phyloP scores from a whole-genome alignment of 2,797 vertebrate species.

The Carduelis carduelis region DNA sequence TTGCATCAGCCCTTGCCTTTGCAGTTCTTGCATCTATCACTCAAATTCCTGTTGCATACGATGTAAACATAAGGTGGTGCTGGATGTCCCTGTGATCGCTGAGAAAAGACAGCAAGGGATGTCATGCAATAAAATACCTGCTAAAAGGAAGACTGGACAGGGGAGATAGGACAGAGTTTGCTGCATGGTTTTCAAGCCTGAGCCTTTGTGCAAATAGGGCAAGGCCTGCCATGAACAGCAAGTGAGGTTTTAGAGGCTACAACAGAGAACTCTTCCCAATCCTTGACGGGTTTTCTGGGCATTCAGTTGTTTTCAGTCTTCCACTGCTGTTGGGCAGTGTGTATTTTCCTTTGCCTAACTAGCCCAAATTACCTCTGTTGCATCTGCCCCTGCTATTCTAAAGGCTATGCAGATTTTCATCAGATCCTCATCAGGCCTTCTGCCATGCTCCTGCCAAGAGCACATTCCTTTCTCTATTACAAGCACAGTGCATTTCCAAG shows the following conservation, averaged over 20 bases:
- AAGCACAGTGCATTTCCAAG: background rate
- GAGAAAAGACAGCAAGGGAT: background rate
- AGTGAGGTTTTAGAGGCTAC: background rate
- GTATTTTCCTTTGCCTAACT: background rate
- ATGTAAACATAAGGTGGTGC: background rate
- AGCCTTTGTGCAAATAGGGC: background rate
- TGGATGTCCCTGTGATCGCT: background rate
- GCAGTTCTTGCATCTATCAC: background rate
- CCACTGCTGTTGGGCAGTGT: background rate
- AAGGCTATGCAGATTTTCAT: background rate
- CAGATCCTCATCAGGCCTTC: background rate
- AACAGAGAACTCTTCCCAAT: background rate
- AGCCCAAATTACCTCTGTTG: background rate
- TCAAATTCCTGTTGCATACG: background rate
- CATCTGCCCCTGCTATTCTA: background rate
- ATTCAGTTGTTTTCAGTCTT: background rate
- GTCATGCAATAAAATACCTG: background rate
- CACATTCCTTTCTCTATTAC: constrained; percentile 41
- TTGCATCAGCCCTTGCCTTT: background rate
- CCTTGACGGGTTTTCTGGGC: background rate
- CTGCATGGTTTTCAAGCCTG: fast-evolving
- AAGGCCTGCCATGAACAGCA: background rate
- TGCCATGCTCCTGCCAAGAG: background rate
- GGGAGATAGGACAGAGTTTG: background rate
- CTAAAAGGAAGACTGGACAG: background rate